Percentiles rank a stretch among this genome's conserved stretches.
These are phyloP conservation scores for Harpagifer antarcticus DNA, from an alignment of 2,797 vertebrate species.

Conservation along the genomic window DNA sequence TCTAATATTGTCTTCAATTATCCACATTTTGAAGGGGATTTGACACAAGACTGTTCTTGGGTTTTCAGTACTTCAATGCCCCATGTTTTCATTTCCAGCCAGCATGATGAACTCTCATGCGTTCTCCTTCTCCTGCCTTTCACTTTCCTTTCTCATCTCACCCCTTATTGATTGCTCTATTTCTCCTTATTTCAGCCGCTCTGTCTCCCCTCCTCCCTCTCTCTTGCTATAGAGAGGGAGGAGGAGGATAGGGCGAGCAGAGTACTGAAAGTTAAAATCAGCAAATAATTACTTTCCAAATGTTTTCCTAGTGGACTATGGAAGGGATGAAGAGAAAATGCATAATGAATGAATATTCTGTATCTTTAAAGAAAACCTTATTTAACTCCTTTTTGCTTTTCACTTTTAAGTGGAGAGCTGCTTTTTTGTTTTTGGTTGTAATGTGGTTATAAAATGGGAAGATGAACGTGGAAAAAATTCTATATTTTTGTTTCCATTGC, in stretches of 20 bases:
- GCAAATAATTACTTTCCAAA: conserved; percentile 63
- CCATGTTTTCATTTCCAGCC: conserved; percentile 56
- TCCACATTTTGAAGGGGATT: conserved; percentile 52
- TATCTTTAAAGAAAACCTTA: conserved; percentile 81
- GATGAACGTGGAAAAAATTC: conserved; percentile 73
- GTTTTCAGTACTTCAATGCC: conserved; percentile 25
- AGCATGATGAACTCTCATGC: conserved; percentile 50
- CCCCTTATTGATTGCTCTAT: conserved; percentile 61
- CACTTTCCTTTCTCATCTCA: conserved; percentile 53
- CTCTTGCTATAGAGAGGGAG: conserved; percentile 37
- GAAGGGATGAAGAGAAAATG: conserved; percentile 57
- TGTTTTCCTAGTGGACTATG: conserved; percentile 69
- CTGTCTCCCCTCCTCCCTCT: conserved; percentile 21
- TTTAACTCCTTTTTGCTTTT: conserved; percentile 82
- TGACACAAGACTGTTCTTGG: conserved; percentile 45
- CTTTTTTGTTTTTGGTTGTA: conserved; percentile 72
- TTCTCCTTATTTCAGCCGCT: conserved; percentile 30
- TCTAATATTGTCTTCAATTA: conserved; percentile 55
- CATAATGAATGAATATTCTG: conserved; percentile 74
- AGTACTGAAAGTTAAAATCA: conserved; percentile 64
- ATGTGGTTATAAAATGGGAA: conserved; percentile 76
- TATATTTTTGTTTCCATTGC: conserved; percentile 76
- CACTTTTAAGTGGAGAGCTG: conserved; percentile 79
- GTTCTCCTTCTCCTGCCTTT: conserved; percentile 38
- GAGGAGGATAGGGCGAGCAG: conserved; percentile 30